Conservation (phyloP, 2,113 vertebrate species). For the Fregata magnificens region DNA sequence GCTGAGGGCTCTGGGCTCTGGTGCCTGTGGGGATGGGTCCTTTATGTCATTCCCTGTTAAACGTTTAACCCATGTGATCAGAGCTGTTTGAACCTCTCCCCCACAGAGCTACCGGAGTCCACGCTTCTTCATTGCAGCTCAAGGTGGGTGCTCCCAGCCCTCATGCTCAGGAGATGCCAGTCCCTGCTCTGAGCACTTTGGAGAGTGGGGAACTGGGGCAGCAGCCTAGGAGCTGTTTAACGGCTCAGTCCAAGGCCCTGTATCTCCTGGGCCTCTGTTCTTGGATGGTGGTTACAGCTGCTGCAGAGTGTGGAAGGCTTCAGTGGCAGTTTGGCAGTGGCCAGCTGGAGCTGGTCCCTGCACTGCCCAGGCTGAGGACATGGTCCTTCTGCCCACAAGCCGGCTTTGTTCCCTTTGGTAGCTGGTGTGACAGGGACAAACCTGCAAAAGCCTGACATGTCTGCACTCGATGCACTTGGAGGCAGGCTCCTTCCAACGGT, state of each 20-base stretch:
- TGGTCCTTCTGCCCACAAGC: not conserved
- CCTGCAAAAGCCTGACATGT: not conserved
- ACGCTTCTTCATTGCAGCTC: constrained; percentile 62
- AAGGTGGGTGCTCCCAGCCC: constrained; percentile 34
- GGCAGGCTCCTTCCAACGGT: fast-evolving
- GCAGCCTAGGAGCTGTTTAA: not conserved
- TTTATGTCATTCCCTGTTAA: not conserved
- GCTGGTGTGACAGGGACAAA: not conserved
- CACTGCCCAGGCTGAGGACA: not conserved
- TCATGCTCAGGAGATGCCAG: not conserved
- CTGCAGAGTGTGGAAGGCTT: not conserved
- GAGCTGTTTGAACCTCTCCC: not conserved
- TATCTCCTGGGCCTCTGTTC: not conserved
- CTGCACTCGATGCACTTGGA: fast-evolving
- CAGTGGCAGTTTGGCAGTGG: not conserved
- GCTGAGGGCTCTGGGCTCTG: not conserved
- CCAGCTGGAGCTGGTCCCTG: not conserved
- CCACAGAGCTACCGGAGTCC: constrained; percentile 53
- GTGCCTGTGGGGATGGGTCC: not conserved
- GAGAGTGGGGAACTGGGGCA: not conserved
- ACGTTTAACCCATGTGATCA: fast-evolving
- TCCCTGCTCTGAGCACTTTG: not conserved
- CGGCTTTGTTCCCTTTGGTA: not conserved
- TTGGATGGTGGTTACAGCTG: not conserved
- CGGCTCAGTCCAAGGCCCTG: not conserved